These are phyloP conservation scores for Bombus terrestris DNA, from an alignment of 1,140 invertebrate species.

Conservation along the genomic window DNA sequence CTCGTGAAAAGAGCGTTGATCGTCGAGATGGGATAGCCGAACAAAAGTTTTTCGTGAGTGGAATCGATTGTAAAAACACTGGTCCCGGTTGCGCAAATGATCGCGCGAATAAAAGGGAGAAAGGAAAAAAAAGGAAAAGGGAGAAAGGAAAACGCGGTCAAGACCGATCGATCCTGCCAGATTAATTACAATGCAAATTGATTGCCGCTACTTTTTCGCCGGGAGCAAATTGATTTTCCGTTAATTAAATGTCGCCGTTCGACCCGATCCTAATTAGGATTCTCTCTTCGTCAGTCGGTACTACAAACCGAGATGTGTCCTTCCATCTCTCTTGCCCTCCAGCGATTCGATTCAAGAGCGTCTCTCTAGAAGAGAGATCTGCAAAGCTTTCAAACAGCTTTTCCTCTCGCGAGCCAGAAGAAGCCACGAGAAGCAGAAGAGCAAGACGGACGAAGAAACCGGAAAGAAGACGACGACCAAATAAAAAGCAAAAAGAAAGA, in stretches of 20 bases:
- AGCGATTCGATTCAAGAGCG: slow-evolving; percentile 4
- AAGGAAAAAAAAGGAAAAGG: background rate
- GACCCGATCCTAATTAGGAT: slow-evolving; percentile 52
- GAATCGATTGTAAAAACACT: background rate
- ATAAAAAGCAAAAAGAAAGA: background rate
- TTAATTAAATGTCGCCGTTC: slow-evolving; percentile 54
- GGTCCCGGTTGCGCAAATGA: background rate
- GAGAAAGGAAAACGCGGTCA: background rate
- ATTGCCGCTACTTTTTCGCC: slow-evolving; percentile 23
- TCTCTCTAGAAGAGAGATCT: slow-evolving; percentile 10
- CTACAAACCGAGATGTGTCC: background rate
- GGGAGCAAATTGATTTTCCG: slow-evolving; percentile 47
- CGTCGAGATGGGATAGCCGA: background rate
- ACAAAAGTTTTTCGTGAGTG: background rate
- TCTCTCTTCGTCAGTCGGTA: slow-evolving; percentile 39
- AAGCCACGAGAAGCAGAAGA: background rate
- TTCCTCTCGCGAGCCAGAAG: background rate
- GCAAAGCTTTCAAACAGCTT: slow-evolving; percentile 44
- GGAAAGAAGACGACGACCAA: background rate
- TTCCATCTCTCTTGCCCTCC: background rate
- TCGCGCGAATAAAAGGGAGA: background rate
- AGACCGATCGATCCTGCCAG: slow-evolving; percentile 17
- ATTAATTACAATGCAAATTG: slow-evolving; percentile 58
- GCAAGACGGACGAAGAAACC: background rate
- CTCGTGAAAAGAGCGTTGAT: background rate